These are phyloP conservation scores for Conus betulinus DNA, from an alignment of 1,140 invertebrate species.

Conservation along the genomic window DNA sequence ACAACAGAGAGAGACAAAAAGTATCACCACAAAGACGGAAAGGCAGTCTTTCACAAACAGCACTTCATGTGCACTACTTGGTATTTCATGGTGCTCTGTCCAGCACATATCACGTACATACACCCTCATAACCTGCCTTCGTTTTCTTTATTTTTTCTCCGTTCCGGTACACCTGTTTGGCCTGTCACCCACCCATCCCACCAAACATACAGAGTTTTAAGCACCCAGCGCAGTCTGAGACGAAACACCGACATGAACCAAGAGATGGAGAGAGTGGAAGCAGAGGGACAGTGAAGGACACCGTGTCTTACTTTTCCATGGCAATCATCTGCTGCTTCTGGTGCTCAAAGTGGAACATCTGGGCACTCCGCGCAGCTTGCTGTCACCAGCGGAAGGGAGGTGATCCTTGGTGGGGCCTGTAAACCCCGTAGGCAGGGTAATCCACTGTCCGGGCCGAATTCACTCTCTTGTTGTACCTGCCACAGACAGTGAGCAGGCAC, in stretches of 20 bases:
- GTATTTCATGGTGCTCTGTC: too few relatives aligned
- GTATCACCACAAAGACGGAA: too few relatives aligned
- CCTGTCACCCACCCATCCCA: too few relatives aligned
- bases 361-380: constrained; percentile 96
- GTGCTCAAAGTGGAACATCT: constrained; percentile 99
- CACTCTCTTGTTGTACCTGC: constrained; percentile 88
- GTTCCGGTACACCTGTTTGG: too few relatives aligned
- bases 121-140: too few relatives aligned
- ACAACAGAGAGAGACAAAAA: too few relatives aligned
- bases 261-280: neutral
- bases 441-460: constrained; percentile 96
- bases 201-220: too few relatives aligned
- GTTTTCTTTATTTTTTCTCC: too few relatives aligned
- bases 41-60: too few relatives aligned
- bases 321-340: constrained; percentile 96
- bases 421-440: constrained; percentile 95
- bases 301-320: constrained; percentile 78
- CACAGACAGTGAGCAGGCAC: constrained; percentile 27
- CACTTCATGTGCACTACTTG: too few relatives aligned
- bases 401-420: constrained; percentile 91
- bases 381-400: constrained; percentile 84
- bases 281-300: neutral
- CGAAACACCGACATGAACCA: neutral
- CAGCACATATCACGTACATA: too few relatives aligned
- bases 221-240: too few relatives aligned